Base-by-base conservation (phyloP, 1,140 invertebrate genomes). In the Uloborus diversus region DNA sequence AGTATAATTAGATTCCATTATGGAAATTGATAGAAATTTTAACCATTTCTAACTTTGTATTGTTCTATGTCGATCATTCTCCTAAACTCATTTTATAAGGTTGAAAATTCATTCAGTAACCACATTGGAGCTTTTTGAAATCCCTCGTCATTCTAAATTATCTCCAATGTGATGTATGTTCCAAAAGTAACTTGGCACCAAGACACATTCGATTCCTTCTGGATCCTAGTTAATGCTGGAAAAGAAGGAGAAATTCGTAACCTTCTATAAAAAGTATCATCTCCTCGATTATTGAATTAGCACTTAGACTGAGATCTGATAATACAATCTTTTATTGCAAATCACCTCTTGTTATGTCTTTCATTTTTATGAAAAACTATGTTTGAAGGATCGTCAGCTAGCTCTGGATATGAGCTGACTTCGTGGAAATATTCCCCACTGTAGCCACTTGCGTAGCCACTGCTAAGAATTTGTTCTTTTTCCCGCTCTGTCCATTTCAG, bases 321-420 rank as follows among this genome's bases (percentile, higher is more conserved):
- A 23, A 14, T 0, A 5, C 7, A 20, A 14, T 20, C 7, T 35
- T 62, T 33, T 35, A 20, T 37, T 23, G 4, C 9, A 30, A 78
- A 79, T 79, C 76, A 79, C 53, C 76, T 79, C 20, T 79, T 79
- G 11, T 27, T 57, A 25, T 79, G 51, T 1, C 53, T 56, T 27
- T 79, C 64, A 47, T 47, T 79, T 81, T 92, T 88, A 20, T 91
- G 91, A 85, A 97, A 96, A 30, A 92, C 91, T 5, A 99, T 93
- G 88, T 98, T 99, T 35, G 94, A 95, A 14, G 95, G 95, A 87
- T 99, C 96, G 85, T 98, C 96, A 3, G 96, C 95, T 9, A 98
- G 87, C 84, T 96, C 93, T 0, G 96, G 95, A 88, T 94, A 97
- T 82, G 92, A 90, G 83, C 94, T 91, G 53, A 96, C 92, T 85